A percentile compares a stretch with the other conserved stretches of the same genome.
Conservation (phyloP, 1,140 invertebrate species). For the Portunus trituberculatus region DNA sequence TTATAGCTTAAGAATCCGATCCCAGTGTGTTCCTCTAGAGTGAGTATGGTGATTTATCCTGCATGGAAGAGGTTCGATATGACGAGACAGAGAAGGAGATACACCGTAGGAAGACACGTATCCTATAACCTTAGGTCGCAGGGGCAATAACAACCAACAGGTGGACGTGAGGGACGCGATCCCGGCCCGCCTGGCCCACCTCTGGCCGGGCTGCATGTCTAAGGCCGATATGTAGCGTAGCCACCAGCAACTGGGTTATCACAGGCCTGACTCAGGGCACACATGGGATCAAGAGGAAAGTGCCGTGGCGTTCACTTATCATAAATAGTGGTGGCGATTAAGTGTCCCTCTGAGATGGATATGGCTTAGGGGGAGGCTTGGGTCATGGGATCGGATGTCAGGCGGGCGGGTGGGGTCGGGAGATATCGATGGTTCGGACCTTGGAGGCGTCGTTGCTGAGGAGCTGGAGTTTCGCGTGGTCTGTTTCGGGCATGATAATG, state of each 20-base stretch:
- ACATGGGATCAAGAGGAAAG: background rate
- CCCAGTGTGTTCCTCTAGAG: background rate
- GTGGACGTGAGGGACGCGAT: background rate
- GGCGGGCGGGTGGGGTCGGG: slow-evolving; percentile 41
- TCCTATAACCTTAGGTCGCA: background rate
- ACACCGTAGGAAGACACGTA: background rate
- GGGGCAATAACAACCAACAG: background rate
- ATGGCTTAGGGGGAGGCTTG: background rate
- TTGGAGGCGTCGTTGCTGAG: slow-evolving; percentile 84
- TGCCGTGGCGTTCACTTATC: background rate
- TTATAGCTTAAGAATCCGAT: background rate
- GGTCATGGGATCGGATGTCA: slow-evolving; percentile 37
- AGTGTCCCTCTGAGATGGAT: background rate
- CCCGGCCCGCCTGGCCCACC: background rate
- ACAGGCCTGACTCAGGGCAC: slow-evolving; percentile 24
- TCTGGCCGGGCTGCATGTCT: background rate
- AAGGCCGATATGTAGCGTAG: background rate
- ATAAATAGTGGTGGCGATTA: background rate
- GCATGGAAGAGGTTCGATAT: background rate
- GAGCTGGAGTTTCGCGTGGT: slow-evolving; percentile 85
- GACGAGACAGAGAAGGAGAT: background rate
- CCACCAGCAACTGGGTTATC: slow-evolving; percentile 36
- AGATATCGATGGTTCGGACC: slow-evolving; percentile 86
- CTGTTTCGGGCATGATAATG: slow-evolving; percentile 93
- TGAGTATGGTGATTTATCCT: background rate